These are phyloP conservation scores for Nannoperca obscura DNA, from an alignment of 2,797 vertebrate species.

Conservation along the genomic window DNA sequence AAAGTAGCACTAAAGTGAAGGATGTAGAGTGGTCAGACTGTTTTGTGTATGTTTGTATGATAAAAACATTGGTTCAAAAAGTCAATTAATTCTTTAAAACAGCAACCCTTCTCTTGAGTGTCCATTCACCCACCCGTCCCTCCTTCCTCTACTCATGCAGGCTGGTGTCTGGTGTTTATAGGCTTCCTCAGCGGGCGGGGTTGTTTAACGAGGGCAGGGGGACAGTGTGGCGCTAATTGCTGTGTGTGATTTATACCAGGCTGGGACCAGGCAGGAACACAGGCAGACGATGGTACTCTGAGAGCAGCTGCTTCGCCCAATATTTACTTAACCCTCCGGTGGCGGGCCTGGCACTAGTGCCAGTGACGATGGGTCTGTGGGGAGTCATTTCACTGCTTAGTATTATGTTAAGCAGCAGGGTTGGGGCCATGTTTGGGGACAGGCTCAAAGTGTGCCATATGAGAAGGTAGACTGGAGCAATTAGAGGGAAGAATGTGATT, in stretches of 20 bases:
- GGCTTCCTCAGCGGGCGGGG: constrained; percentile 68
- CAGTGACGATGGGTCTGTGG: constrained; percentile 68
- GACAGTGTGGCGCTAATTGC: constrained; percentile 82
- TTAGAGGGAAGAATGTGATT: constrained; percentile 67
- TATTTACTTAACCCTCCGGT: constrained; percentile 85
- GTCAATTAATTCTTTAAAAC: constrained; percentile 2
- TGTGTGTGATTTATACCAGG: constrained; percentile 82
- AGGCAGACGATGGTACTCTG: constrained; percentile 75
- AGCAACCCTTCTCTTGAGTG: not conserved
- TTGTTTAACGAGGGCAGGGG: constrained; percentile 81
- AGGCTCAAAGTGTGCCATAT: constrained; percentile 49
- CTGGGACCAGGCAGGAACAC: constrained; percentile 73
- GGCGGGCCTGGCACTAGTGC: constrained; percentile 74
- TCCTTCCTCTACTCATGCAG: constrained; percentile 40
- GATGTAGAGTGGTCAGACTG: not conserved
- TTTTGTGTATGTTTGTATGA: not conserved
- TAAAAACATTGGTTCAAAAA: not conserved
- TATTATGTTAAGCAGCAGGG: constrained; percentile 64
- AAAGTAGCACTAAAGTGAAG: not conserved
- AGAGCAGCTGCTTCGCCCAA: constrained; percentile 84
- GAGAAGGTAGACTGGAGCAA: constrained; percentile 72
- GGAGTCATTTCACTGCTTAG: constrained; percentile 70
- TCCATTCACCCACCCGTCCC: constrained; percentile 27
- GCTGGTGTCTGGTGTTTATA: constrained; percentile 64
- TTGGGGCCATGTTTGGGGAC: constrained; percentile 45